A percentile compares a stretch with the other conserved stretches of the same genome.
phyloP scores from a whole-genome alignment of 2,888 invertebrate genomes.

The Drosophila vallismaia region DNA sequence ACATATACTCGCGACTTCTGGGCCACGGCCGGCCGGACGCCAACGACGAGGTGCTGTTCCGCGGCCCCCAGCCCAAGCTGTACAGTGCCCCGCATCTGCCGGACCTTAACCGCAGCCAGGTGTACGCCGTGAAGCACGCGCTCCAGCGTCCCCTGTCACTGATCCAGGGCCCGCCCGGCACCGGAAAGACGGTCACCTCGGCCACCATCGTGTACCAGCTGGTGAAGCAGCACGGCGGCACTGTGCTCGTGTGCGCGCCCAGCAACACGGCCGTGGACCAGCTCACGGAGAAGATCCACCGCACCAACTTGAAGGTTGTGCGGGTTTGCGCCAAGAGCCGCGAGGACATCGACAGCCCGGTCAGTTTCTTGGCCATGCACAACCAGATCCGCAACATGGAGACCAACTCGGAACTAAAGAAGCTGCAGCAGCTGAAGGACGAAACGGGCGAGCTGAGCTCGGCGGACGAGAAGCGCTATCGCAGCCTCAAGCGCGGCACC shows the following conservation, averaged over 20 bases:
- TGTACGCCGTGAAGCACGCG: conserved; percentile 99
- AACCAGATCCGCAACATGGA: conserved; percentile 98
- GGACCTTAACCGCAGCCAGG: conserved; percentile 98
- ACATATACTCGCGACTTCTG: conserved; percentile 97
- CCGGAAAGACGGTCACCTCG: conserved; percentile 99
- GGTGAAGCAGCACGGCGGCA: conserved; percentile 96
- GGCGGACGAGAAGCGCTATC: conserved; percentile 96
- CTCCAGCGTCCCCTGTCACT: conserved; percentile 97
- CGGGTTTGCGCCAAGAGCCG: conserved; percentile 98
- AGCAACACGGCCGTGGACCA: conserved; percentile 99
- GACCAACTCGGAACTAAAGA: conserved; percentile 95
- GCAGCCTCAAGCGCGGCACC: conserved; percentile 94
- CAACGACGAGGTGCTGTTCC: conserved; percentile 95
- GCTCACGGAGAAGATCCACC: conserved; percentile 98
- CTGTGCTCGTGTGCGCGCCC: conserved; percentile 98
- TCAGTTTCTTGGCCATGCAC: conserved; percentile 97
- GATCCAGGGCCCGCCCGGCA: conserved; percentile 95
- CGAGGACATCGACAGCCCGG: conserved; percentile 98
- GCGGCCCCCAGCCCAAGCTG: conserved; percentile 94
- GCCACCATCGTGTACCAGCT: conserved; percentile 99
- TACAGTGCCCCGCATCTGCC: conserved; percentile 99
- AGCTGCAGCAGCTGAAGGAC: conserved; percentile 97
- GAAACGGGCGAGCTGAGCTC: conserved; percentile 99
- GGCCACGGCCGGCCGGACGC: conserved; percentile 98
- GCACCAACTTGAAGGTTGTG: conserved; percentile 96